These are phyloP conservation scores for Trichogramma pretiosum DNA, from an alignment of 1,140 invertebrate species.

Conservation along the genomic window DNA sequence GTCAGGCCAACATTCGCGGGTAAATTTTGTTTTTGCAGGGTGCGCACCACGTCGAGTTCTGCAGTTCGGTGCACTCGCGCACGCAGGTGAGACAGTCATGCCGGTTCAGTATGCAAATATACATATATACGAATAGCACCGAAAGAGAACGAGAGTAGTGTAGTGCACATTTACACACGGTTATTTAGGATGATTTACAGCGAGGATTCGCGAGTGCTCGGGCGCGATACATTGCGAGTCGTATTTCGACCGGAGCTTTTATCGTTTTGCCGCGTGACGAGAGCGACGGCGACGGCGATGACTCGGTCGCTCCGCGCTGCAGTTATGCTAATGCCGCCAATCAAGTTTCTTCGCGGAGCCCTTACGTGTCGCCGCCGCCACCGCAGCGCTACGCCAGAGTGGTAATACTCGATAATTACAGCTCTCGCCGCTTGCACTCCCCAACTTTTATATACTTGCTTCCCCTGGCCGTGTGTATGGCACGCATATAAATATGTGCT, in stretches of 20 bases:
- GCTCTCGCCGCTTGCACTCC: neutral
- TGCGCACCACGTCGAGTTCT: no score
- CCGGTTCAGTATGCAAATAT: no score
- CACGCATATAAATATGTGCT: neutral
- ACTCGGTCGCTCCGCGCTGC: constrained; percentile 17
- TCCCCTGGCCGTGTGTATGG: neutral
- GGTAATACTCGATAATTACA: constrained; percentile 10
- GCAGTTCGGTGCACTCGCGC: no score
- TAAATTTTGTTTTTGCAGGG: no score
- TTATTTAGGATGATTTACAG: constrained; percentile 39
- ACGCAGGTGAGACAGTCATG: no score
- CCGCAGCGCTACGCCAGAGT: neutral
- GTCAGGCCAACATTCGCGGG: no score
- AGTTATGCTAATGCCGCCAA: constrained; percentile 19
- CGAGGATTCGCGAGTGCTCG: no score
- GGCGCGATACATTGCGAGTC: no score
- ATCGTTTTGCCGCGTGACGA: neutral
- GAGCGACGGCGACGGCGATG: constrained; percentile 11
- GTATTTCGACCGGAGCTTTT: constrained; percentile 17
- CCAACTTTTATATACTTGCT: neutral
- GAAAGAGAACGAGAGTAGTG: no score
- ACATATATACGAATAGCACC: no score
- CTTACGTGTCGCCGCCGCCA: constrained; percentile 17
- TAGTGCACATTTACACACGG: constrained; percentile 17
- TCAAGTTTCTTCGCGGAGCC: constrained; percentile 10